Base-by-base conservation (phyloP, 2,888 invertebrate species). In the Cantharis rustica region DNA sequence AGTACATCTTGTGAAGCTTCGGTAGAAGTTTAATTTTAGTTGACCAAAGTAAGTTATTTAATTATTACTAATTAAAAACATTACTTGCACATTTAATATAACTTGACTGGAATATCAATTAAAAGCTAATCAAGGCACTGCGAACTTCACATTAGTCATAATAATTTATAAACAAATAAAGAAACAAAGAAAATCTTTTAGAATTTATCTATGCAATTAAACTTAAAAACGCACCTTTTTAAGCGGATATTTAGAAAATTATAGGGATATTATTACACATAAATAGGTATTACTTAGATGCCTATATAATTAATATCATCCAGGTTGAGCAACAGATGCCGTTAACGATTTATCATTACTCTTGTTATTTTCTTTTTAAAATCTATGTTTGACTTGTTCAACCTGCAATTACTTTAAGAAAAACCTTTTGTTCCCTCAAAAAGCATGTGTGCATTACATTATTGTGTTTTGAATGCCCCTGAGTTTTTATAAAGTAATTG, bases 191-290 rank as follows among this genome's bases (percentile, higher is more conserved):
- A 47, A 47, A 47, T 47, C 47, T 47, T 47, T 47, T 47, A 47
- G n/a, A 47, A 47, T 47, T 47, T 47, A 47, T 26, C 61, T 66
- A 11, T 61, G 61, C 66, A 77, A 77, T 75, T 77, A 74, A 77
- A 20, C 17, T 20, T 27, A 77, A 79, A 79, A 78, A 79, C 71
- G 73, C 76, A 75, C 73, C 82, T 81, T 81, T 82, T 79, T 79
- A 79, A 80, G 77, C 81, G 82, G 81, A 79, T 80, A 82, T 83
- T 84, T 84, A 83, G 81, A 79, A 83, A 82, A 85, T 84, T 84
- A 85, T 82, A 83, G 84, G 84, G 84, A 84, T 86, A 85, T 86
- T 83, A 85, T 86, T 85, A 85, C 85, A 83, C 82, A 83, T 84
- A 85, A 85, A 84, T 85, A 84, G 81, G 83, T 81, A 81, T 77